phyloP scores from a whole-genome alignment of 2,113 vertebrate species.

The Cololabis saira region DNA sequence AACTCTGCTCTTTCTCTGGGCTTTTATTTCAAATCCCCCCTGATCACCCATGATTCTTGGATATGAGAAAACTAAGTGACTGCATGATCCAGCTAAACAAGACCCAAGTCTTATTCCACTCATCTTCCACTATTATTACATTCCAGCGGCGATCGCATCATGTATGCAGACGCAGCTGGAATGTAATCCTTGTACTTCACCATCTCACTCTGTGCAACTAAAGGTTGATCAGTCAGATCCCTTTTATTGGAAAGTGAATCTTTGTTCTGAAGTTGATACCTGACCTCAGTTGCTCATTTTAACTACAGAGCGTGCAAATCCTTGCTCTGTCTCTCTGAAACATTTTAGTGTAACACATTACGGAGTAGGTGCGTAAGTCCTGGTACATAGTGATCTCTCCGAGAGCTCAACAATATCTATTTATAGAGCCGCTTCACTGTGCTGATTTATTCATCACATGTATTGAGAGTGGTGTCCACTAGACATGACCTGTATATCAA shows the following conservation, averaged over 20 bases:
- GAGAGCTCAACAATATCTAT: constrained; percentile 49
- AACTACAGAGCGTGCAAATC: constrained; percentile 10
- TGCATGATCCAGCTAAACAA: constrained; percentile 28
- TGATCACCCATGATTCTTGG: constrained; percentile 25
- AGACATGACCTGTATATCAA: not conserved
- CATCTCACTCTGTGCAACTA: constrained; percentile 1
- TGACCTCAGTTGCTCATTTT: constrained; percentile 6
- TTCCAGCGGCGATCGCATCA: constrained; percentile 39
- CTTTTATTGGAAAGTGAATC: constrained; percentile 41
- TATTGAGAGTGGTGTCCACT: constrained; percentile 6
- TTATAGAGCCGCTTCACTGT: constrained; percentile 47
- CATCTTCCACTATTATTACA: constrained; percentile 38
- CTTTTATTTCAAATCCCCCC: constrained; percentile 27
- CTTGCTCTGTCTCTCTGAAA: constrained; percentile 10
- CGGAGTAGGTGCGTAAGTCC: constrained; percentile 32
- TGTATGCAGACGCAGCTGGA: constrained; percentile 2
- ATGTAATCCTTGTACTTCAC: constrained; percentile 33
- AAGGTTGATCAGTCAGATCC: constrained; percentile 45
- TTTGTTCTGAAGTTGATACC: constrained; percentile 20
- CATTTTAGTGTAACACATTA: constrained; percentile 38
- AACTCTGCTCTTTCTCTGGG: not conserved
- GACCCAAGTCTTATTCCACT: constrained; percentile 22
- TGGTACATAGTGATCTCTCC: constrained; percentile 61
- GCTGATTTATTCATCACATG: constrained; percentile 57
- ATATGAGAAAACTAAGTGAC: constrained; percentile 30